Percentiles rank a stretch among this genome's conserved stretches.
These are phyloP conservation scores for Adelges cooleyi DNA, from an alignment of 1,140 invertebrate species.

Conservation along the genomic window DNA sequence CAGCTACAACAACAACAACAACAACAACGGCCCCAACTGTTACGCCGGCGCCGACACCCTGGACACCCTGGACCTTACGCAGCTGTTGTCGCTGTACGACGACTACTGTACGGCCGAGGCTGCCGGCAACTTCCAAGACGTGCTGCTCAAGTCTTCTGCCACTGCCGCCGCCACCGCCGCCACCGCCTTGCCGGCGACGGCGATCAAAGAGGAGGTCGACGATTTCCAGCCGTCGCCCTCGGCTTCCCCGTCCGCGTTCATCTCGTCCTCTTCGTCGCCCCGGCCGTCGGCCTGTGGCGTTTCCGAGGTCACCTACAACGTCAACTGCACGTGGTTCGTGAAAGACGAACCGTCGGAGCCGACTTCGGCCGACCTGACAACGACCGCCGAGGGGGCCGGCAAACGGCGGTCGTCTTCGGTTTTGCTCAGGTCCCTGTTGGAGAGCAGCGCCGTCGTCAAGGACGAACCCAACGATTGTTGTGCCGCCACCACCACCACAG, in stretches of 20 bases:
- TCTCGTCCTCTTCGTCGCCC: background rate
- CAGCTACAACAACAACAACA: background rate
- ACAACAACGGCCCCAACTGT: no score
- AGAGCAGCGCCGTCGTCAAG: background rate
- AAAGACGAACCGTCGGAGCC: background rate
- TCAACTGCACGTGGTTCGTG: background rate
- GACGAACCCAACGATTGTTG: no score
- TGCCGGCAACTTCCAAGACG: background rate
- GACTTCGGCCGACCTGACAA: background rate
- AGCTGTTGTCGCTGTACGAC: slow-evolving; percentile 2
- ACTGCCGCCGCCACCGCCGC: no score
- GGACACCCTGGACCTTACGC: background rate
- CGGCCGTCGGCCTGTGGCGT: no score
- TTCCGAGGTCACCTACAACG: background rate
- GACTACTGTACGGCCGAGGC: background rate
- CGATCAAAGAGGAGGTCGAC: no score
- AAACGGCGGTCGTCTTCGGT: no score
- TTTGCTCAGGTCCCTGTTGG: no score
- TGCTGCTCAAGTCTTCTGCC: no score
- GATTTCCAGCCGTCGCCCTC: no score
- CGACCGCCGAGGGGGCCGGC: no score
- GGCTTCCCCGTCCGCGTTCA: background rate
- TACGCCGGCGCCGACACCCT: background rate
- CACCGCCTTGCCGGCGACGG: no score
- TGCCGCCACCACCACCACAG: background rate